phyloP scores from a whole-genome alignment of 1,140 invertebrate genomes.

The Steinernema feltiae region DNA sequence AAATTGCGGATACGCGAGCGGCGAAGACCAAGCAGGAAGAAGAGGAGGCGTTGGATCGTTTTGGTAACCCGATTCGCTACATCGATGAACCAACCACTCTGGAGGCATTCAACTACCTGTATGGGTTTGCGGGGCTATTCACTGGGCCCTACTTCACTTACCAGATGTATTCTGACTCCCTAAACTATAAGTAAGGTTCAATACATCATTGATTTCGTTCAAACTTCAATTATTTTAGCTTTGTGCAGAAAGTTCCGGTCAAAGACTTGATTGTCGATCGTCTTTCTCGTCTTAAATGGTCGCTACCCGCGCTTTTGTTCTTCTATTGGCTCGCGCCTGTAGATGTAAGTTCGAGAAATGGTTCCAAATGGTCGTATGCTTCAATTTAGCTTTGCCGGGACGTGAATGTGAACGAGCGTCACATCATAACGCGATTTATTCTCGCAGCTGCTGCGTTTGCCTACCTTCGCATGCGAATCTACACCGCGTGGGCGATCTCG shows the following conservation, averaged over 20 bases:
- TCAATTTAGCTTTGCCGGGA: constrained; percentile 41
- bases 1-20: constrained; percentile 45
- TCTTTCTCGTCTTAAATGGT: constrained; percentile 41
- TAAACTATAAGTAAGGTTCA: background rate
- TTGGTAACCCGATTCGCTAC: constrained; percentile 22
- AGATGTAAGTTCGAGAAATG: constrained; percentile 42
- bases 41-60: background rate
- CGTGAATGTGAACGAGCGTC: constrained; percentile 58
- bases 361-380: background rate
- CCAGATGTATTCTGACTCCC: constrained; percentile 44
- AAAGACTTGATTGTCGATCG: constrained; percentile 26
- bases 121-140: constrained; percentile 51
- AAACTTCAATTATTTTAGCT: background rate
- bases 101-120: constrained; percentile 54
- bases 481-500: constrained; percentile 76
- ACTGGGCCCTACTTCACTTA: constrained; percentile 56
- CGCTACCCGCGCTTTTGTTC: constrained; percentile 47
- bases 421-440: constrained; percentile 70
- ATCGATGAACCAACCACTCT: constrained; percentile 37
- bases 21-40: constrained; percentile 5
- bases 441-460: constrained; percentile 81
- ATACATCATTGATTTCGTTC: too few relatives aligned
- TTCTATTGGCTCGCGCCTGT: constrained; percentile 47
- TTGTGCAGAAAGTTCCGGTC: constrained; percentile 1
- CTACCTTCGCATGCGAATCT: constrained; percentile 79